Evolutionary conservation across 2,888 invertebrate species (phyloP), one percentile per base, ranked within the genome.

Genomic region (Volucella inanis): DNA sequence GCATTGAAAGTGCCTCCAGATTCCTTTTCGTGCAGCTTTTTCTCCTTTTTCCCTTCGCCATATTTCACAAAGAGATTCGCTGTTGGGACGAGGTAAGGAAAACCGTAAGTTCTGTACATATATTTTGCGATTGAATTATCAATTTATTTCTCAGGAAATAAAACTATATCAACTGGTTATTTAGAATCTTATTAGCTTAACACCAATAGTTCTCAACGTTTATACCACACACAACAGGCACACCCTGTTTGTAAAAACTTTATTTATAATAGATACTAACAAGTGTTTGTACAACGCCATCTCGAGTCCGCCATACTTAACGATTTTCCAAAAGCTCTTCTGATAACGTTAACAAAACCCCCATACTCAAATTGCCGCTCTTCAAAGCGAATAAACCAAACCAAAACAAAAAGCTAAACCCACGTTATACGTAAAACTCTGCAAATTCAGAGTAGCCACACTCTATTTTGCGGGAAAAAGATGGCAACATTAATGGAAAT

Each of bases 361-460:
- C 9, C 15, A 3, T 10, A 45, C 18, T 41, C 47, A 47, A 50
- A 12, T 68, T 67, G 54, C 43, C 39, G 22, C 22, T 14, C 10
- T 57, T 39, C 49, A 41, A 57, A 67, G 43, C 38, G 59, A 15
- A 41, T 8, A 47, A 70, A 57, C 12, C 15, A 79, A 72, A 79
- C 59, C 72, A 65, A 72, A 79, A 57, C 64, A 57, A 59, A 57
- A n/a, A 38, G 22, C 12, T 15, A 11, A 45, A 59, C 50, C 72
- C 52, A 59, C 71, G 57, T 54, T 50, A 31, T 31, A 31, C 31
- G 31, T 31, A 50, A 59, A 78, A 65, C 15, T 65, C 72, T 71
- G 72, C 65, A 78, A 71, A 54, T 43, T 31, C 12, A 9, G 59
- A 76, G n/a, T n/a, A 45, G 65, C 49, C 15, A 72, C 38, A 70